Evolutionary conservation across 2,888 invertebrate species (phyloP).

Genomic region (Agelastica alni): DNA sequence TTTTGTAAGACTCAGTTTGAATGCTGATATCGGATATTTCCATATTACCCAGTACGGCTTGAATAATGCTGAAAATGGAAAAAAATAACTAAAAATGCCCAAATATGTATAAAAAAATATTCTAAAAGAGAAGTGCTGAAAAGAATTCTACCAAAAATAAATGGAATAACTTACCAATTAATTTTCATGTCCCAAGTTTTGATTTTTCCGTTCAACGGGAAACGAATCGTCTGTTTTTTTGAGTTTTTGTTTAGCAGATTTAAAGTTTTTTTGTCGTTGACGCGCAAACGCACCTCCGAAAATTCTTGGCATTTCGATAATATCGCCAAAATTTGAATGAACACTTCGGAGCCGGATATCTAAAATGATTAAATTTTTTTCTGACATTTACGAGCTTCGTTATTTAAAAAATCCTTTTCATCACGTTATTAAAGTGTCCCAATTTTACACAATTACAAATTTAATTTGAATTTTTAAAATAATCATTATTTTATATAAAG

Average conservation of each 20-base stretch:
- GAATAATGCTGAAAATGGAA: constrained; percentile 65
- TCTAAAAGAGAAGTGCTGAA: too few species aligned
- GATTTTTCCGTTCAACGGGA: constrained; percentile 72
- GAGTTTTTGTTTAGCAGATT: constrained; percentile 72
- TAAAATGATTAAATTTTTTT: constrained; percentile 51
- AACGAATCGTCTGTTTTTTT: constrained; percentile 64
- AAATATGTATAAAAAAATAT: too few species aligned
- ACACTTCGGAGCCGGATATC: constrained; percentile 64
- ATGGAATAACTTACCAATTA: constrained; percentile 64
- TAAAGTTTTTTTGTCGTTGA: constrained; percentile 69
- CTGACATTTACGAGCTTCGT: too few species aligned
- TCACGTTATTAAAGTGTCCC: too few species aligned
- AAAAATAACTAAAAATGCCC: too few species aligned
- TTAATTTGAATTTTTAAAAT: too few species aligned
- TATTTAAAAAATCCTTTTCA: too few species aligned
- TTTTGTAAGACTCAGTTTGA: constrained; percentile 70
- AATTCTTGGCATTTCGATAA: constrained; percentile 70
- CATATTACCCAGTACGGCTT: constrained; percentile 73
- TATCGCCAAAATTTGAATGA: constrained; percentile 61
- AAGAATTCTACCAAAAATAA: too few species aligned
- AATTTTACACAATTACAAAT: too few species aligned
- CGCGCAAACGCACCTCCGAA: constrained; percentile 68
- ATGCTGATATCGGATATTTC: constrained; percentile 70
- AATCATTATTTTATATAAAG: too few species aligned
- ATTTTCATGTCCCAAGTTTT: constrained; percentile 74